Evolutionary conservation across 2,797 vertebrate genomes (phyloP), one percentile per base, ranked within the genome.

Genomic region (Falco peregrinus): DNA sequence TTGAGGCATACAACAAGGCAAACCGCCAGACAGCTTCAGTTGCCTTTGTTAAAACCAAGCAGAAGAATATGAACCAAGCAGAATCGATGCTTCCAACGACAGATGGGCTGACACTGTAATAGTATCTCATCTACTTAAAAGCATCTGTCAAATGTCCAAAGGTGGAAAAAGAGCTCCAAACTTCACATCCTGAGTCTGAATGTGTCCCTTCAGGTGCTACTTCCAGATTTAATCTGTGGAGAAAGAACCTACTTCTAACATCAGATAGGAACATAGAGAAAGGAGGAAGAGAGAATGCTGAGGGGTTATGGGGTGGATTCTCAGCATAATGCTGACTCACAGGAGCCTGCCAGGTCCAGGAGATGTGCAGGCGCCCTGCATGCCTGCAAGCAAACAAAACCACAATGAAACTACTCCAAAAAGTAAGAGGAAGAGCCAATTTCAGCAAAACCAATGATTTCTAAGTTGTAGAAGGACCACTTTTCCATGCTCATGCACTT

Each of bases 101-200:
- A 95, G 92, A 94, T 61, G 71, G 71, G 74, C 70, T 84, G 87
- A 87, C 74, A 54, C 80, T 70, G 82, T 90, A 94, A 94, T 9
- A 84, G 53, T 37, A 92, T 84, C 92, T 89, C 79, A 31, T 76
- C 76, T 73, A 86, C 89, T 95, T 92, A 95, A 95, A 93, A 96
- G 89, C 85, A 79, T 65, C 84, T 96, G 82, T 94, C 84, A 93
- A 88, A 96, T 82, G 92, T 95, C 93, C 93, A 94, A 75, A 92
- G 63, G 71, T 48, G 65, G 88, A 68, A 81, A 86, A 85, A 87
- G 54, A 84, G 61, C 79, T 75, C 41, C 68, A 78, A 63, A 60
- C 65, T 91, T 95, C 75, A 70, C 81, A 87, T 53, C 73, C 84
- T 53, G 69, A 68, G 29, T 75, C 61, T 93, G 61, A 94, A 88